A percentile compares a stretch with the other conserved stretches of the same genome.
Evolutionary conservation across 2,888 invertebrate genomes (phyloP).

Genomic region (Monoplex corrugatus): DNA sequence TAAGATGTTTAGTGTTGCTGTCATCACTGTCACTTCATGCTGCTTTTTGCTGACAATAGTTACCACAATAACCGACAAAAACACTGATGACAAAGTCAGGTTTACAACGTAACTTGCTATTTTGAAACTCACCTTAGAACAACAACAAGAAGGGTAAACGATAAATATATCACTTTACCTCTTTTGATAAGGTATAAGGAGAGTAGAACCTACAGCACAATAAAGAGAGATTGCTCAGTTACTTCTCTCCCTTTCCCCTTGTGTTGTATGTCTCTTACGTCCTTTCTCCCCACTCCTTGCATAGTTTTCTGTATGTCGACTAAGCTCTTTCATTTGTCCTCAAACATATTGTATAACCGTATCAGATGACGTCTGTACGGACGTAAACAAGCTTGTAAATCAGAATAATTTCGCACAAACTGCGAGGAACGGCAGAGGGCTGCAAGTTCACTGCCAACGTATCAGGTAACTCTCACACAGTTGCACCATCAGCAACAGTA

Average conservation of each 20-base stretch:
- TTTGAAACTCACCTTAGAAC: too few relatives aligned
- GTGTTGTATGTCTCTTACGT: background rate
- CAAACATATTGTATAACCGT: too few relatives aligned
- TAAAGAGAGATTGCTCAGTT: too few relatives aligned
- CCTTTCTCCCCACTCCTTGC: background rate
- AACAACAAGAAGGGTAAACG: too few relatives aligned
- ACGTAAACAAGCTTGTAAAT: background rate
- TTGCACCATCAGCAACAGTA: background rate
- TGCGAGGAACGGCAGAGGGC: background rate
- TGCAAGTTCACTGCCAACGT: background rate
- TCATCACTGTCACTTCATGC: background rate
- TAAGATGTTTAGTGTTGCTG: background rate
- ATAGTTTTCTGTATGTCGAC: background rate
- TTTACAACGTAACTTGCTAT: too few relatives aligned
- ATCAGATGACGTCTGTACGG: too few relatives aligned
- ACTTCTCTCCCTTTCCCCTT: background rate
- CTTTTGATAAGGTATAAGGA: too few relatives aligned
- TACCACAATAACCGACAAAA: too few relatives aligned
- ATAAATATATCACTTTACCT: too few relatives aligned
- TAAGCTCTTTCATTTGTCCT: too few relatives aligned
- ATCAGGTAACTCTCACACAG: background rate
- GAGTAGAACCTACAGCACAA: too few relatives aligned
- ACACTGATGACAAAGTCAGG: too few relatives aligned
- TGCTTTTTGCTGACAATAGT: background rate
- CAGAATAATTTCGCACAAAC: background rate